These are phyloP conservation scores for Cercocebus atys DNA, from an alignment of 2,113 vertebrate species.

Conservation along the genomic window DNA sequence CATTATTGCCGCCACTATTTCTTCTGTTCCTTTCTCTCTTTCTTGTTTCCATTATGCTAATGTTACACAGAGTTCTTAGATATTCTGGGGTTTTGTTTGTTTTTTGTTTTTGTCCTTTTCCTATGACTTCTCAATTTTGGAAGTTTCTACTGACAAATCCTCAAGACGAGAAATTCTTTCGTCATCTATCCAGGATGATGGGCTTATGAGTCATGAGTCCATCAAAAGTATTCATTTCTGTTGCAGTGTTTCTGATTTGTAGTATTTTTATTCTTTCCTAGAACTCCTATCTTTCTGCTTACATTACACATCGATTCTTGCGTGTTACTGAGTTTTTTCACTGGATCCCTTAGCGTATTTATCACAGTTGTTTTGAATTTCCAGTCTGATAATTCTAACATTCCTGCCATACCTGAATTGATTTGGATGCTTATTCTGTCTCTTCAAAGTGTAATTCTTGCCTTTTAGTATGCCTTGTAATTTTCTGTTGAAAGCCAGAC, in stretches of 20 bases:
- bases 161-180: neutral
- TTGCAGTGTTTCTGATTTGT: neutral
- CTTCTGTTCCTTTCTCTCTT: neutral
- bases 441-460: neutral
- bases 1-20: neutral
- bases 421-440: neutral
- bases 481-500: neutral
- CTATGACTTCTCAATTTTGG: neutral
- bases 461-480: neutral
- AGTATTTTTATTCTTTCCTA: neutral
- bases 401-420: neutral
- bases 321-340: neutral
- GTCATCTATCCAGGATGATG: neutral
- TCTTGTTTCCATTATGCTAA: neutral
- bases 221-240: neutral
- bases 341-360: neutral
- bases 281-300: neutral
- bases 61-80: neutral
- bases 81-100: neutral
- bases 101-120: neutral
- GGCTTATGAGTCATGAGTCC: neutral
- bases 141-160: neutral
- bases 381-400: neutral
- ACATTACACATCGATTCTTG: neutral
- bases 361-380: neutral